phyloP scores from a whole-genome alignment of 2,888 invertebrate species.

The Abscondita cerata region DNA sequence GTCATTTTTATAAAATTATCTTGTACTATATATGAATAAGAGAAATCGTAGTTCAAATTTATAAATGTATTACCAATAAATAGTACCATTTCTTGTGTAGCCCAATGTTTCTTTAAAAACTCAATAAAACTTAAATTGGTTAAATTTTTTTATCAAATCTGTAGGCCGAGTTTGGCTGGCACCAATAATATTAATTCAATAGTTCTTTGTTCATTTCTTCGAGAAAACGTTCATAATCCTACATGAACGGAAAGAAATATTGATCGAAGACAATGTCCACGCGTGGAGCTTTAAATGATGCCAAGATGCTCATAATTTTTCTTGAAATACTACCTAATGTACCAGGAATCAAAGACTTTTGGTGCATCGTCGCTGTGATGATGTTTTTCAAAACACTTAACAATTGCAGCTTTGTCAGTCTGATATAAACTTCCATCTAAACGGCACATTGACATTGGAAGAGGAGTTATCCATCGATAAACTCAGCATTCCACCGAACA shows the following conservation, averaged over 20 bases:
- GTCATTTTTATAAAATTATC: neutral
- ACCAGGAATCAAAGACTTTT: slow-evolving; percentile 7
- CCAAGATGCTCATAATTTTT: slow-evolving; percentile 3
- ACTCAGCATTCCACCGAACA: neutral
- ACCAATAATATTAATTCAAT: slow-evolving; percentile 4
- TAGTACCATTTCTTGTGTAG: neutral
- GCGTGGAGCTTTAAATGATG: neutral
- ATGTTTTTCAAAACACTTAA: slow-evolving; percentile 27
- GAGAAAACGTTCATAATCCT: slow-evolving; percentile 2
- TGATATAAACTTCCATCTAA: slow-evolving; percentile 11
- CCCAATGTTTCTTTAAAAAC: neutral
- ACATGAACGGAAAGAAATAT: neutral
- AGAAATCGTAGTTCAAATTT: slow-evolving; percentile 1
- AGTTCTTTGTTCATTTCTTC: neutral
- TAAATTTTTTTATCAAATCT: slow-evolving; percentile 1
- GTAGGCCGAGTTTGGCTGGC: neutral
- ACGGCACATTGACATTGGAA: slow-evolving; percentile 14
- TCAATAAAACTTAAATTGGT: neutral
- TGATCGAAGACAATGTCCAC: neutral
- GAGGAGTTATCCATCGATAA: slow-evolving; percentile 5
- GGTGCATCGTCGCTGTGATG: slow-evolving; percentile 17
- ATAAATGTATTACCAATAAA: slow-evolving; percentile 5
- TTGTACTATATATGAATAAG: neutral
- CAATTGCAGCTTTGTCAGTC: slow-evolving; percentile 3
- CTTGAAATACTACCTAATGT: slow-evolving; percentile 1